Conservation (phyloP, 1,140 invertebrate species). For the Bombus haemorrhoidalis region DNA sequence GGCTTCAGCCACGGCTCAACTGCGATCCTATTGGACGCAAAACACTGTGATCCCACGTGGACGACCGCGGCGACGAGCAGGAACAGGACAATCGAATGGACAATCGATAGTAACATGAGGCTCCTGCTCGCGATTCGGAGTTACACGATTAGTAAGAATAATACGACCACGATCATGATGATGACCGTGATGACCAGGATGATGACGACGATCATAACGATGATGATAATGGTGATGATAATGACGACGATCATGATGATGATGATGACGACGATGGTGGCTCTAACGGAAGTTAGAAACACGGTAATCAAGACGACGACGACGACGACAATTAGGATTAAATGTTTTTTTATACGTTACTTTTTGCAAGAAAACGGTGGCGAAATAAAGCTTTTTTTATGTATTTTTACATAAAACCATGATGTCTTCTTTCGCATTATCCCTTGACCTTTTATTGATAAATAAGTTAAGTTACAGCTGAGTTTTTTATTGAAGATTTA, state of each 20-base stretch:
- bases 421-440: not conserved
- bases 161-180: constrained; percentile 26
- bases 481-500: not conserved
- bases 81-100: constrained; percentile 38
- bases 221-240: constrained; percentile 26
- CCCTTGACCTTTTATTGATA: not conserved
- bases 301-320: constrained; percentile 43
- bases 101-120: constrained; percentile 14
- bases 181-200: constrained; percentile 51
- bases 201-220: constrained; percentile 48
- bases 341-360: constrained; percentile 78
- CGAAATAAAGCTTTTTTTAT: constrained; percentile 84
- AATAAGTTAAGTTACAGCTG: not conserved
- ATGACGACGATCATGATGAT: constrained; percentile 37
- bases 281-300: constrained; percentile 67
- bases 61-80: constrained; percentile 44
- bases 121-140: constrained; percentile 36
- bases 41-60: constrained; percentile 50
- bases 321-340: constrained; percentile 59
- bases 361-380: constrained; percentile 84
- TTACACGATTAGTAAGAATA: constrained; percentile 23
- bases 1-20: constrained; percentile 58
- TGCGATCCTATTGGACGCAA: constrained; percentile 55
- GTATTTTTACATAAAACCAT: constrained; percentile 81
- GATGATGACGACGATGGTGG: constrained; percentile 31